phyloP scores from a whole-genome alignment of 2,113 vertebrate species.

The Phainopepla nitens region DNA sequence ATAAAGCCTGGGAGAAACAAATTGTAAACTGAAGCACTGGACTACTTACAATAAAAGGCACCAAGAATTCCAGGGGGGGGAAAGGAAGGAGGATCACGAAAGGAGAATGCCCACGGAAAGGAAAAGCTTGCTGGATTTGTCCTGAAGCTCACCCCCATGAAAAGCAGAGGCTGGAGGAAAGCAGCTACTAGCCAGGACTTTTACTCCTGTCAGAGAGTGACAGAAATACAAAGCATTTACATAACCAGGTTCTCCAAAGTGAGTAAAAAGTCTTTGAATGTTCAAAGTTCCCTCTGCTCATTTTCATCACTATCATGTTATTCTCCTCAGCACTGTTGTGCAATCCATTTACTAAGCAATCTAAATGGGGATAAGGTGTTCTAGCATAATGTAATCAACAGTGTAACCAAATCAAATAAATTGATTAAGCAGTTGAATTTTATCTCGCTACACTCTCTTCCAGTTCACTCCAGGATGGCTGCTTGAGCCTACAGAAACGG shows the following conservation, averaged over 20 bases:
- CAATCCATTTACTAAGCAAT: not conserved
- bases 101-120: not conserved
- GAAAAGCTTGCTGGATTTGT: not conserved
- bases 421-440: not conserved
- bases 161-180: not conserved
- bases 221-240: not conserved
- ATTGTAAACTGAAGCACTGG: not conserved
- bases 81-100: not conserved
- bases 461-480: slow-evolving; percentile 41
- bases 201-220: not conserved
- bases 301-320: not conserved
- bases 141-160: not conserved
- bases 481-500: not conserved
- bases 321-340: not conserved
- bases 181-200: not conserved
- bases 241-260: not conserved
- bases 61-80: fast-evolving
- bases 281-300: not conserved
- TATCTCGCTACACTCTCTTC: not conserved
- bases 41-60: not conserved
- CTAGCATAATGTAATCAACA: not conserved
- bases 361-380: not conserved
- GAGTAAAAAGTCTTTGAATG: not conserved
- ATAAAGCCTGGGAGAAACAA: not conserved
- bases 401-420: not conserved